Base-by-base conservation (phyloP, 2,888 invertebrate species). In the Archaeoteleia sp. region DNA sequence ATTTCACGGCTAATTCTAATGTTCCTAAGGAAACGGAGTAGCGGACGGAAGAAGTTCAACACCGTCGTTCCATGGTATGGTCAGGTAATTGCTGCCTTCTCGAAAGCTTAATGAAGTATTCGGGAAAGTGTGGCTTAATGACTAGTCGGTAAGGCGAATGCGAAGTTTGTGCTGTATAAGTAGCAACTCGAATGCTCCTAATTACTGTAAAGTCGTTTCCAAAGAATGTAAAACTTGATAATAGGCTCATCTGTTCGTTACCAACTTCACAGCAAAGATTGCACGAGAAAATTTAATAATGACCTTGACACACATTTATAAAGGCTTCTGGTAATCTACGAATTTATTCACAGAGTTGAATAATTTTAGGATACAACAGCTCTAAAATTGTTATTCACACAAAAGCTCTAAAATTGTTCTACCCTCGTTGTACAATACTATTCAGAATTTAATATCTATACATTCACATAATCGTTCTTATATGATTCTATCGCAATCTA, bases 1-100 rank as follows among this genome's bases (percentile, higher is more conserved):
- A 76, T 77, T 77, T 74, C 77, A 75, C 66, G 75, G 71, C 69
- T 76, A 74, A 75, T 77, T 75, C 73, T 73, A 74, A 74, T 74
- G 76, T 76, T 77, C 70, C 76, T 70, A 48, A 55, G 72, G 69
- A 76, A 72, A 68, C 70, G 34, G 68, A 61, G 61, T 57, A 51
- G 67, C 51, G 27, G 40, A 45, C 60, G 57, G 55, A 67, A 61
- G 61, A 67, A 61, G 67, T 67, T 67, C 42, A 60, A 55, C 60
- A 45, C 20, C 45, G 54, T 58, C 65, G 74, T 66, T 73, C 54
- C 67, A 51, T 51, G 63, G 69, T 48, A 63, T 71, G 73, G 69
- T 67, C 66, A 63, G 65, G 70, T 76, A 76, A 75, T 76, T 76
- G 74, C 58, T 67, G 39, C 55, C 62, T 69, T 55, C 54, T 69